phyloP scores from a whole-genome alignment of 2,113 vertebrate species.

The Eurystomus gularis region DNA sequence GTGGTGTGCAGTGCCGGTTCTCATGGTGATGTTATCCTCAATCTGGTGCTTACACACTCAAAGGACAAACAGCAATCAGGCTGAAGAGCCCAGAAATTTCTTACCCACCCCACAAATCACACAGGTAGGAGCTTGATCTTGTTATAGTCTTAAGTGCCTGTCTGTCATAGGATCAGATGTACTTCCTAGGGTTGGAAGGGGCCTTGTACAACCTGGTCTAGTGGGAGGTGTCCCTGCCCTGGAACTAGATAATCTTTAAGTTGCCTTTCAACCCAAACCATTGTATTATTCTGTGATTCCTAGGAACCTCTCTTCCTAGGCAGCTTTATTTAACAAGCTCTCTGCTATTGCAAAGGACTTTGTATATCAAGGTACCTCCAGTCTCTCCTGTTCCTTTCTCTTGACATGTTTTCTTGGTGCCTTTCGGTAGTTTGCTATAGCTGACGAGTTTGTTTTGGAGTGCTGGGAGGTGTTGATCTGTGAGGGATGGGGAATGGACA shows the following conservation, averaged over 20 bases:
- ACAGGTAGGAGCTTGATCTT: background rate
- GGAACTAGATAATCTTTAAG: too few species aligned
- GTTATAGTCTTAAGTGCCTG: background rate
- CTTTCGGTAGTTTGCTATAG: background rate
- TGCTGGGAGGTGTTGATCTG: background rate
- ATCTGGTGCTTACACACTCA: background rate
- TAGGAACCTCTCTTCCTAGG: background rate
- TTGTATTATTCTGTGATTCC: background rate
- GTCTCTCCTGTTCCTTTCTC: background rate
- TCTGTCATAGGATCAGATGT: background rate
- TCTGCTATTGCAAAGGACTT: background rate
- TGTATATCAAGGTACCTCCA: background rate
- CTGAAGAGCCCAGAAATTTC: background rate
- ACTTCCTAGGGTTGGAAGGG: background rate
- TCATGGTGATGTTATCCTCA: background rate
- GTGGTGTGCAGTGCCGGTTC: background rate
- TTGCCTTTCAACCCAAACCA: too few species aligned
- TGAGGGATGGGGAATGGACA: background rate
- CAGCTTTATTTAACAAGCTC: background rate
- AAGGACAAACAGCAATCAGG: background rate
- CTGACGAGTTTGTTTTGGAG: background rate
- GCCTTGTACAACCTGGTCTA: too few species aligned
- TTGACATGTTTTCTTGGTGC: fast-evolving
- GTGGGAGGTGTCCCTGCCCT: too few species aligned
- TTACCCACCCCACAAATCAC: background rate